Conservation (phyloP, 1,140 invertebrate species). For the Prorops nasuta region DNA sequence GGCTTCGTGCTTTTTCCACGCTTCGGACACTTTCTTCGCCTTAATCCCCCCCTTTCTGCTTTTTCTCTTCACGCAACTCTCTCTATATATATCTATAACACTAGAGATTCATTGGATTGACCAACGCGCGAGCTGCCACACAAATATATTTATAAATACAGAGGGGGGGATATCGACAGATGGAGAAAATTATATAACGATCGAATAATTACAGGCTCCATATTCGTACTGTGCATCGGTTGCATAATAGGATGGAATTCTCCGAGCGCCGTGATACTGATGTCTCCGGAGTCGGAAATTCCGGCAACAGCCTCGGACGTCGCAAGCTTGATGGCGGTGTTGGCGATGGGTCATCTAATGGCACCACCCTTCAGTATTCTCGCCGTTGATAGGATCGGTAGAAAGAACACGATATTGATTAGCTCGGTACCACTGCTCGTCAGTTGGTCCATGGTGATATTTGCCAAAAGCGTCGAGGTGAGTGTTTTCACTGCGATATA, state of each 20-base stretch:
- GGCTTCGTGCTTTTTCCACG: too few relatives aligned
- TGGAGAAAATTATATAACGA: neutral
- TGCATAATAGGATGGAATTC: conserved; percentile 51
- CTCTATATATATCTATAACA: neutral
- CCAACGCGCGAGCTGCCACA: neutral
- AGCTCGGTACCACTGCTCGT: conserved; percentile 60
- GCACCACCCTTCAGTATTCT: conserved; percentile 40
- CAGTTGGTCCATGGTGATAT: conserved; percentile 63
- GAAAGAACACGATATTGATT: conserved; percentile 64
- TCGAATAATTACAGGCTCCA: conserved; percentile 17
- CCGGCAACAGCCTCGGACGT: conserved; percentile 28
- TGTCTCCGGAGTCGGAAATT: conserved; percentile 26
- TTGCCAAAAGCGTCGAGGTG: conserved; percentile 53
- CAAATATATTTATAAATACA: too few relatives aligned
- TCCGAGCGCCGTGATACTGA: conserved; percentile 46
- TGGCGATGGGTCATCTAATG: conserved; percentile 49
- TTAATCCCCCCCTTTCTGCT: neutral
- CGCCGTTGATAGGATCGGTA: conserved; percentile 59
- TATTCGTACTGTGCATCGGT: conserved; percentile 30
- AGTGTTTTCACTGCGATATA: conserved; percentile 24
- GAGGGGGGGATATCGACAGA: too few relatives aligned
- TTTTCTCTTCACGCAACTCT: neutral
- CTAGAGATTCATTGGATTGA: neutral
- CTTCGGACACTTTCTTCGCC: neutral
- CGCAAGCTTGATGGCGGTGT: conserved; percentile 51